Percentiles rank a stretch among this genome's conserved stretches.
These are phyloP conservation scores for Pheosia tremula DNA, from an alignment of 2,888 invertebrate species.

Conservation along the genomic window DNA sequence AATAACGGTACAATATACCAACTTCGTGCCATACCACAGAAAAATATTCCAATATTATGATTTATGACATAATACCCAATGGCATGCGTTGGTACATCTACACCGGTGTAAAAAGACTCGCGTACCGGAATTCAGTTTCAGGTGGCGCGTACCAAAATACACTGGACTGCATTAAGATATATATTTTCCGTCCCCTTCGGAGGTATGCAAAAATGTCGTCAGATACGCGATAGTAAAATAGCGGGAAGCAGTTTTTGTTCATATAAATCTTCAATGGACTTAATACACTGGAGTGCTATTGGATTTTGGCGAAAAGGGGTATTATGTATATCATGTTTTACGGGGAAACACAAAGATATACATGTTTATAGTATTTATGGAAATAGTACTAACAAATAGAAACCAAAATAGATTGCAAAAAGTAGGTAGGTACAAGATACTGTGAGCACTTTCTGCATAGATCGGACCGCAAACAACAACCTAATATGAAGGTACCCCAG, in stretches of 20 bases:
- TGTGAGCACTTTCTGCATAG: too few relatives aligned
- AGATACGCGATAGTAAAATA: constrained; percentile 67
- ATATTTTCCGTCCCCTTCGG: constrained; percentile 67
- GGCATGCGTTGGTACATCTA: constrained; percentile 43
- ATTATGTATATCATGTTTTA: constrained; percentile 12
- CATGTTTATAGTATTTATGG: background rate
- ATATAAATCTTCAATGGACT: constrained; percentile 78
- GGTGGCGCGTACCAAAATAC: constrained; percentile 31
- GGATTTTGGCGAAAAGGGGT: constrained; percentile 44
- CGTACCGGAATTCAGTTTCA: constrained; percentile 1
- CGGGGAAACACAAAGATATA: background rate
- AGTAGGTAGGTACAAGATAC: too few relatives aligned
- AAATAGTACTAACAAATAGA: background rate
- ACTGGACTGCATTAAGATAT: constrained; percentile 60
- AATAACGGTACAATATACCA: constrained; percentile 66
- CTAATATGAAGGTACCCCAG: too few relatives aligned
- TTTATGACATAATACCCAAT: constrained; percentile 72
- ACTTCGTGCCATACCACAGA: constrained; percentile 58
- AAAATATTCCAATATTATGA: constrained; percentile 81
- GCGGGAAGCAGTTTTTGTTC: constrained; percentile 63
- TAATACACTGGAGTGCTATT: constrained; percentile 75
- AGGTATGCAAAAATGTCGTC: constrained; percentile 80
- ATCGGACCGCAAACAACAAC: too few relatives aligned
- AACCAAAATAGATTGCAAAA: too few relatives aligned
- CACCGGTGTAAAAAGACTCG: constrained; percentile 34